Conservation (phyloP, 2,113 vertebrate genomes). For the Sakesphorus luctuosus region DNA sequence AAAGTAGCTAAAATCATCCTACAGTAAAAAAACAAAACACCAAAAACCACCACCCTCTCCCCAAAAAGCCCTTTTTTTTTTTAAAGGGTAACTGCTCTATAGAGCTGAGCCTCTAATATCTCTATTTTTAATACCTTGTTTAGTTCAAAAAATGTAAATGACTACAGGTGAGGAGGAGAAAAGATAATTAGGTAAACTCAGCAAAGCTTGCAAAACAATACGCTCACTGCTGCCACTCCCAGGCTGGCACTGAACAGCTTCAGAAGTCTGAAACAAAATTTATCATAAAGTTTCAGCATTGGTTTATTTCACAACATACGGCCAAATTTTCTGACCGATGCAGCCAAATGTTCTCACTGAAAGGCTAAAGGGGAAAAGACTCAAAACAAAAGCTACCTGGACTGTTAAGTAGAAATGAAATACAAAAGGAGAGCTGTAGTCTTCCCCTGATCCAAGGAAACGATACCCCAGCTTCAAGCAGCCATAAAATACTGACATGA, state of each 20-base stretch:
- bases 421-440: neutral
- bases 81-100: neutral
- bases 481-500: fast-evolving
- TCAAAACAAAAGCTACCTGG: neutral
- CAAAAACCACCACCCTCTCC: neutral
- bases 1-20: neutral
- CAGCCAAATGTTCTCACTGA: neutral
- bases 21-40: neutral
- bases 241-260: neutral
- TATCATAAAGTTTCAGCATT: neutral
- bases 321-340: neutral
- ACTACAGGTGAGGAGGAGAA: neutral
- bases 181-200: neutral
- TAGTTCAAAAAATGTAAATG: neutral
- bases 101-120: neutral
- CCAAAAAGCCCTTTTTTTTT: neutral
- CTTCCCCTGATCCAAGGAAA: neutral
- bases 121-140: neutral
- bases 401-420: neutral
- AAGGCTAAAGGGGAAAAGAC: neutral
- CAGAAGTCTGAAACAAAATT: neutral
- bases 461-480: neutral
- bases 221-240: conserved; percentile 37
- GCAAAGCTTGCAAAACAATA: neutral
- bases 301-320: neutral